Percentiles rank a stretch among this genome's conserved stretches.
phyloP scores from a whole-genome alignment of 2,797 vertebrate genomes.

The Esox masquinongy region DNA sequence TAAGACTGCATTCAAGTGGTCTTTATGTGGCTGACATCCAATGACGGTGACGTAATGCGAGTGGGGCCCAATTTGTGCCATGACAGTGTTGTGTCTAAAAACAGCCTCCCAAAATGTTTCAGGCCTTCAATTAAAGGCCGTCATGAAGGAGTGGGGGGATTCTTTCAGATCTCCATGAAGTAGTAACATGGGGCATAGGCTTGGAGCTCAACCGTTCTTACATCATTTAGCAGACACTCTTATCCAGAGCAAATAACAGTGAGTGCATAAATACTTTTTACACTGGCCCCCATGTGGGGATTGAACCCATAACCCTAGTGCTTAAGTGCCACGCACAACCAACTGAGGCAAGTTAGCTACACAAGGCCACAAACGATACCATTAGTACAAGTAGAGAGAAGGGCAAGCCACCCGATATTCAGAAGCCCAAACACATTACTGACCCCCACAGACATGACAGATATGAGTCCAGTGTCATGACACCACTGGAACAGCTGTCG shows the following conservation, averaged over 20 bases:
- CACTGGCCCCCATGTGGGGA: too few relatives aligned
- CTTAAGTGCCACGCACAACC: too few relatives aligned
- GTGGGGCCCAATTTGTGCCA: background rate
- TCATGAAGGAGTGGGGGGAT: background rate
- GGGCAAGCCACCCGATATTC: background rate
- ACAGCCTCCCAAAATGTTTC: constrained; percentile 41
- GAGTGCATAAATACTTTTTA: too few relatives aligned
- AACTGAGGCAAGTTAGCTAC: too few relatives aligned
- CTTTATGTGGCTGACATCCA: constrained; percentile 52
- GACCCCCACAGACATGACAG: background rate
- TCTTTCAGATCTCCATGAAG: background rate
- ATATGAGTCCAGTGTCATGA: too few relatives aligned
- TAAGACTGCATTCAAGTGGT: constrained; percentile 51
- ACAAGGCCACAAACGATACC: background rate
- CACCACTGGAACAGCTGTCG: background rate
- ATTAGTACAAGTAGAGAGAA: background rate
- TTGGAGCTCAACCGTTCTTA: background rate
- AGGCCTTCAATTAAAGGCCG: constrained; percentile 33
- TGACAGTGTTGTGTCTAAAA: background rate
- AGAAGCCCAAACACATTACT: background rate
- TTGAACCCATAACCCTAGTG: too few relatives aligned
- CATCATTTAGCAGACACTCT: background rate
- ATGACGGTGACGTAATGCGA: background rate
- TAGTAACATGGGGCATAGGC: background rate
- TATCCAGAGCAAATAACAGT: too few relatives aligned